A percentile compares a stretch with the other conserved stretches of the same genome.
These are phyloP conservation scores for Halcyon leucocephala DNA, from an alignment of 2,797 vertebrate species.

Conservation along the genomic window DNA sequence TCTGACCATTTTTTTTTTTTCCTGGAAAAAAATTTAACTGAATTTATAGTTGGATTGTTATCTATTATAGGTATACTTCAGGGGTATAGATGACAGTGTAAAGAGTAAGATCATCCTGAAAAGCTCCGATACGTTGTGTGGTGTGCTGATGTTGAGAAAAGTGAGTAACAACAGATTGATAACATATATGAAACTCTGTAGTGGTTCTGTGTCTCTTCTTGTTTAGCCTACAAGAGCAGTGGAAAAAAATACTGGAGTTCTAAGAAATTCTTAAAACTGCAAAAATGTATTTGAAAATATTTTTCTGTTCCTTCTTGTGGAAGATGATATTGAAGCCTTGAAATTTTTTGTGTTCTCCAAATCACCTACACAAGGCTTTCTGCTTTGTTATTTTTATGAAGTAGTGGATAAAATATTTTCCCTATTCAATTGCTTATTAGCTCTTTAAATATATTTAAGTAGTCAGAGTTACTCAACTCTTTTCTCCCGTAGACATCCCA, in stretches of 20 bases:
- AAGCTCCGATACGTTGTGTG: neutral
- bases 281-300: slow-evolving; percentile 16
- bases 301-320: neutral
- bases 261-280: neutral
- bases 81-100: neutral
- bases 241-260: neutral
- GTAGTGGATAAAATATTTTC: neutral
- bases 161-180: neutral
- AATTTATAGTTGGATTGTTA: neutral
- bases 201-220: neutral
- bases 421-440: neutral
- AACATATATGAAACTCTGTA: neutral
- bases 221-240: neutral
- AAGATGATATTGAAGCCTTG: neutral
- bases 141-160: neutral
- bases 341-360: neutral
- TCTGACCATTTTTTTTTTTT: neutral
- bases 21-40: neutral
- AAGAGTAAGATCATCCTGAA: neutral
- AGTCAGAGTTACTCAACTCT: neutral
- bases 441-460: neutral
- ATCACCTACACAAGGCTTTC: neutral
- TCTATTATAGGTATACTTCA: neutral
- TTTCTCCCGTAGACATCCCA: neutral
- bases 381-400: neutral